Evolutionary conservation across 35 echinoderm and acorn worm genomes (phyloP).

Genomic region (Amphiura filiformis): DNA sequence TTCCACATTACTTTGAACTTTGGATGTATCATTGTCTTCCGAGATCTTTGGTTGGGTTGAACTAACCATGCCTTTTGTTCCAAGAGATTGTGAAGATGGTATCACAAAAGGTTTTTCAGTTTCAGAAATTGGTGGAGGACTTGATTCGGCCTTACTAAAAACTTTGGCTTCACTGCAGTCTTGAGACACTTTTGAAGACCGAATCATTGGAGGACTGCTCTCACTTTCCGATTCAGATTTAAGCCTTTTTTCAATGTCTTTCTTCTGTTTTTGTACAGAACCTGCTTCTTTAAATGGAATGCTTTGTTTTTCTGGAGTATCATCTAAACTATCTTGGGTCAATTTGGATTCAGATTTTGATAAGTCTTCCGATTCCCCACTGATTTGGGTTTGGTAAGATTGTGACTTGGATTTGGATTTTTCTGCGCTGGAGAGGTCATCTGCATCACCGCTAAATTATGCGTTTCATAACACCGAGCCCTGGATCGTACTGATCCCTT

Average conservation of each 20-base stretch:
- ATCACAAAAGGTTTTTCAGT: background rate
- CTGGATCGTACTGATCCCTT: background rate
- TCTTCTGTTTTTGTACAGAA: slow-evolving; percentile 67
- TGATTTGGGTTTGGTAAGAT: background rate
- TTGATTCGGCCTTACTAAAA: no score
- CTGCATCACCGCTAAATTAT: no score
- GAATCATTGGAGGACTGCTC: slow-evolving; percentile 32
- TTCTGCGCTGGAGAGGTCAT: no score
- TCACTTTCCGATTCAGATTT: slow-evolving; percentile 30
- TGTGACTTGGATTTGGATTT: background rate
- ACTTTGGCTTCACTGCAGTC: no score
- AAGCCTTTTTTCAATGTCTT: slow-evolving; percentile 66
- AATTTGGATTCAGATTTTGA: no score
- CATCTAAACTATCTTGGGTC: no score
- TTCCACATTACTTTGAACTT: background rate
- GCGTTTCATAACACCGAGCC: background rate
- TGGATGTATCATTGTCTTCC: background rate
- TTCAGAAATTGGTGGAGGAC: no score
- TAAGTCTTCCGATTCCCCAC: background rate
- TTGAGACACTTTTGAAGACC: slow-evolving; percentile 24
- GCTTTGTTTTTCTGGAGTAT: background rate
- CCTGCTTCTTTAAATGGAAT: slow-evolving; percentile 66
- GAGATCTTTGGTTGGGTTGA: no score
- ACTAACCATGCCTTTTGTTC: background rate
- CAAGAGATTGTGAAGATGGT: background rate